Percentiles rank a stretch among this genome's conserved stretches.
Conservation (phyloP, 2,797 vertebrate genomes). For the Melanotaenia parkinsoni region DNA sequence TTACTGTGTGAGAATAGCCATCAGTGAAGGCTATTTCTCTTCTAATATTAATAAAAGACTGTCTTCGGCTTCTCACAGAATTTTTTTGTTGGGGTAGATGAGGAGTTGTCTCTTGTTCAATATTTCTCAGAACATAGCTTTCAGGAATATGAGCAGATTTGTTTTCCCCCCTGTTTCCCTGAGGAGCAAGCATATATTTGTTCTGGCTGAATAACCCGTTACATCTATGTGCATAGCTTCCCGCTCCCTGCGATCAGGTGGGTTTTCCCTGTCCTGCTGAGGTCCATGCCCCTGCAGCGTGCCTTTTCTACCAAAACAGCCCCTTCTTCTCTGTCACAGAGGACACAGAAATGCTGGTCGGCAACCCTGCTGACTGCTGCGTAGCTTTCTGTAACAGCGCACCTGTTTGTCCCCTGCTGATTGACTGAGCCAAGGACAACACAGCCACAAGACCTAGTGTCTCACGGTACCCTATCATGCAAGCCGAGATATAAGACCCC, state of each 20-base stretch:
- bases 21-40: constrained; percentile 54
- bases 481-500: constrained; percentile 29
- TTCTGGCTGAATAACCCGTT: constrained; percentile 60
- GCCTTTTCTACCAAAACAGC: constrained; percentile 63
- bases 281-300: constrained; percentile 54
- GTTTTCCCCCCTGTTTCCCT: constrained; percentile 22
- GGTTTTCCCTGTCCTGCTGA: constrained; percentile 53
- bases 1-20: constrained; percentile 47
- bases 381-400: constrained; percentile 62
- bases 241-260: constrained; percentile 49
- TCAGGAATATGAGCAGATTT: constrained; percentile 27
- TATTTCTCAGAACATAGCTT: constrained; percentile 49
- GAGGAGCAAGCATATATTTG: constrained; percentile 51
- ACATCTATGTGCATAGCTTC: constrained; percentile 45
- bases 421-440: constrained; percentile 75
- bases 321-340: constrained; percentile 55
- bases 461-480: constrained; percentile 34
- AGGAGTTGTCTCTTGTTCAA: constrained; percentile 25
- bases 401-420: constrained; percentile 69
- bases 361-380: constrained; percentile 61
- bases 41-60: constrained; percentile 47
- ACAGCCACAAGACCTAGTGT: constrained; percentile 39
- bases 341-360: constrained; percentile 61
- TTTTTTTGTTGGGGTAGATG: constrained; percentile 25
- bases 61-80: constrained; percentile 34